A percentile compares a stretch with the other conserved stretches of the same genome.
Evolutionary conservation across 64 coral and sea anemone species (phyloP).

Genomic region (Pocillopora verrucosa): DNA sequence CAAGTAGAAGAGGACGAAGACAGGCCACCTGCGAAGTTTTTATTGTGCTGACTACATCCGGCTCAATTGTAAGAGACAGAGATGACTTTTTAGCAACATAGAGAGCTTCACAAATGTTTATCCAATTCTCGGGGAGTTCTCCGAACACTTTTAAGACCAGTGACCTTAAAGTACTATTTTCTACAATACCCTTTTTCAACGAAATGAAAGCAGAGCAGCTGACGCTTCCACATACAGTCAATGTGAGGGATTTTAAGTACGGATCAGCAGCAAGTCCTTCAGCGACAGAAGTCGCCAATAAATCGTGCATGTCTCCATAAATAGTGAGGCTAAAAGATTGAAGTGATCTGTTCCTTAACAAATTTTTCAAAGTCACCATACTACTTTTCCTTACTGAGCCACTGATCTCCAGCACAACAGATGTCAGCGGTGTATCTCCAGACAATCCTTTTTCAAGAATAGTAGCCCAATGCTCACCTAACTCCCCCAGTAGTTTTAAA

Average conservation of each 20-base stretch:
- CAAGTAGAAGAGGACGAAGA: not conserved
- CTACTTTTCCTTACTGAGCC: not conserved
- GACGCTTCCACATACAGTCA: not conserved
- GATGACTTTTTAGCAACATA: not conserved
- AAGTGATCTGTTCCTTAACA: not conserved
- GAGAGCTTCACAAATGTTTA: too few relatives aligned
- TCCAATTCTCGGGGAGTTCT: conserved; percentile 1
- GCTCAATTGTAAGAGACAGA: not conserved
- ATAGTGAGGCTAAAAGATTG: not conserved
- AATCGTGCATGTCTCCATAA: conserved; percentile 1
- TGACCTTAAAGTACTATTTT: not conserved
- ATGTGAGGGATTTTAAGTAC: not conserved
- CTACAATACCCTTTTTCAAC: not conserved
- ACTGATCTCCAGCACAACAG: not conserved
- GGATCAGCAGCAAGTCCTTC: not conserved
- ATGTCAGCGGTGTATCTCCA: not conserved
- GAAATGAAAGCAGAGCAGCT: not conserved
- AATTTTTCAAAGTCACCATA: not conserved
- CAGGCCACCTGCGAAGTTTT: not conserved
- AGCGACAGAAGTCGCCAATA: not conserved
- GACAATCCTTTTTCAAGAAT: not conserved
- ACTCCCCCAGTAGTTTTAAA: not conserved
- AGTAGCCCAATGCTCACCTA: not conserved
- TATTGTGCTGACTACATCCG: not conserved
- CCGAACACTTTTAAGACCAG: not conserved